Evolutionary conservation across 35 echinoderm and acorn worm species (phyloP).

Genomic region (Eucidaris tribuloides): DNA sequence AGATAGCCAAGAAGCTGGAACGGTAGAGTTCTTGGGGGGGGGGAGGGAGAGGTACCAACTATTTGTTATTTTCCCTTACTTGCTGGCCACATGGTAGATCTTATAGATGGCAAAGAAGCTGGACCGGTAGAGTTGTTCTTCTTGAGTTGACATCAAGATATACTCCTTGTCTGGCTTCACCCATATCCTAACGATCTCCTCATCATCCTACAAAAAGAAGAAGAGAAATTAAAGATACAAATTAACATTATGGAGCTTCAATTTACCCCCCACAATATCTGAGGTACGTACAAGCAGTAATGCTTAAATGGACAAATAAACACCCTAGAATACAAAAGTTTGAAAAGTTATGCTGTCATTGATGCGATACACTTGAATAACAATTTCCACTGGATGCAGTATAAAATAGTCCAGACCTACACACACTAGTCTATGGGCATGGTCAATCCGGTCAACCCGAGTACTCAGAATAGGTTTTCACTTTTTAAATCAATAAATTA

Average conservation of each 20-base stretch:
- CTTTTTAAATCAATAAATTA: no score
- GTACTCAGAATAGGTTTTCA: no score
- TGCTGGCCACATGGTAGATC: constrained; percentile 28
- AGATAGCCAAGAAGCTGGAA: constrained; percentile 38
- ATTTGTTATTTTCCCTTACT: no score
- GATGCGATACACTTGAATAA: neutral
- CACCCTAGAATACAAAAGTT: no score
- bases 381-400: neutral
- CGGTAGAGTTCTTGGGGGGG: constrained; percentile 36
- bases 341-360: neutral
- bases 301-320: no score
- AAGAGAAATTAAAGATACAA: neutral
- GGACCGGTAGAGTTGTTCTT: constrained; percentile 19
- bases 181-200: constrained; percentile 35
- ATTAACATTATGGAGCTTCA: neutral
- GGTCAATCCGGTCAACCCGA: no score
- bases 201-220: constrained; percentile 21
- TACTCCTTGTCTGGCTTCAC: constrained; percentile 30
- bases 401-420: neutral
- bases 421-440: no score
- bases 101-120: constrained; percentile 55
- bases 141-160: constrained; percentile 15
- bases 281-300: neutral
- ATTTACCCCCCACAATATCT: neutral
- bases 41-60: no score